These are phyloP conservation scores for Aplocera efformata DNA, from an alignment of 2,888 invertebrate species.

Conservation along the genomic window DNA sequence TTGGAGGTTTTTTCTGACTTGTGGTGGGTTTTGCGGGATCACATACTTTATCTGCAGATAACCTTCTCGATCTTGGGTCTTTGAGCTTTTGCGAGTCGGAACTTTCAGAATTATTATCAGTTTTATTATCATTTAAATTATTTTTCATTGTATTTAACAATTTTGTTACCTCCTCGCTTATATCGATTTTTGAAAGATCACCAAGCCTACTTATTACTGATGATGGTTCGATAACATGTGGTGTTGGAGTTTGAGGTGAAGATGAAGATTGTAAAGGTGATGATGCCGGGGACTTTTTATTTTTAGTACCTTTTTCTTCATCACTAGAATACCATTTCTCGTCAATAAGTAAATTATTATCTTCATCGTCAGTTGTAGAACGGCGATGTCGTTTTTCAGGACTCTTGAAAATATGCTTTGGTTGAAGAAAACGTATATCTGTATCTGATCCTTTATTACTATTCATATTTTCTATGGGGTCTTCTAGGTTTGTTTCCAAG, in stretches of 20 bases:
- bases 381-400: constrained; percentile 68
- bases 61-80: constrained; percentile 63
- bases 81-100: constrained; percentile 49
- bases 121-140: constrained; percentile 62
- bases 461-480: constrained; percentile 38
- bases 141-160: constrained; percentile 82
- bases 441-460: constrained; percentile 60
- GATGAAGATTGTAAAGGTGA: constrained; percentile 53
- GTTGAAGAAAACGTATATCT: constrained; percentile 70
- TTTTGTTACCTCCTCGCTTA: constrained; percentile 86
- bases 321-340: constrained; percentile 91
- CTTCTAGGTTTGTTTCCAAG: constrained; percentile 31
- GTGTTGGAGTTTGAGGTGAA: constrained; percentile 58
- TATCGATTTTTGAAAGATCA: constrained; percentile 86
- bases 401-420: constrained; percentile 71
- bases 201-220: constrained; percentile 82
- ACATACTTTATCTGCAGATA: constrained; percentile 56
- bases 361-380: constrained; percentile 80
- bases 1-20: constrained; percentile 50
- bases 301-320: constrained; percentile 81
- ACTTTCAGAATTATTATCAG: constrained; percentile 40
- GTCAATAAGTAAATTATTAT: constrained; percentile 78
- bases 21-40: constrained; percentile 40
- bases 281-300: constrained; percentile 53
- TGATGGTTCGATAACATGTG: constrained; percentile 76